A percentile compares a stretch with the other conserved stretches of the same genome.
phyloP scores from a whole-genome alignment of 2,888 invertebrate genomes.

The Pardosa pseudoannulata region DNA sequence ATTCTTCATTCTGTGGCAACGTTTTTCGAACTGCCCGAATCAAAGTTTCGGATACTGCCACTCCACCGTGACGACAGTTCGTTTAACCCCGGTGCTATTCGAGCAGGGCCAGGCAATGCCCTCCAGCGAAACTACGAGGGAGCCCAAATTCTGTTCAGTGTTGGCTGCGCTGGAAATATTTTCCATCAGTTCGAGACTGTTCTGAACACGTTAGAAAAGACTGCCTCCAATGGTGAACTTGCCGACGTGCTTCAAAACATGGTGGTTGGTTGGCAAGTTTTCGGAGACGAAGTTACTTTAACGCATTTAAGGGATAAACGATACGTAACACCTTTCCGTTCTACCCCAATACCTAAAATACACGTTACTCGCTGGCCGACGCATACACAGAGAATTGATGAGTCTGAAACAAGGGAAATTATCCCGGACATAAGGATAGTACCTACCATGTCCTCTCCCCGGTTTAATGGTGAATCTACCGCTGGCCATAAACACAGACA shows the following conservation, averaged over 20 bases:
- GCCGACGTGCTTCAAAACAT: constrained; percentile 84
- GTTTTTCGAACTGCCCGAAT: constrained; percentile 44
- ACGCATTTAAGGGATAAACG: constrained; percentile 42
- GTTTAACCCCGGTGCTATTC: constrained; percentile 72
- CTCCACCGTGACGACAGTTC: constrained; percentile 61
- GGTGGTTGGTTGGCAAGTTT: constrained; percentile 85
- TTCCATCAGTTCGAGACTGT: constrained; percentile 83
- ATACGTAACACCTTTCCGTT: constrained; percentile 48
- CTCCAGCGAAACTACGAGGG: constrained; percentile 59
- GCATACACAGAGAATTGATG: constrained; percentile 62
- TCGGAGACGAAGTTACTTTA: constrained; percentile 78
- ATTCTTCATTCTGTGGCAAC: constrained; percentile 75
- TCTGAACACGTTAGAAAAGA: constrained; percentile 84
- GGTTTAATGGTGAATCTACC: constrained; percentile 70
- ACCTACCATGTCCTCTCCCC: constrained; percentile 77
- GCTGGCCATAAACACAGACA: constrained; percentile 61
- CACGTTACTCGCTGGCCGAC: constrained; percentile 76
- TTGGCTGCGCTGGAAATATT: constrained; percentile 86
- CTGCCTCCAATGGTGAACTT: constrained; percentile 85
- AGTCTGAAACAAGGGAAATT: constrained; percentile 74
- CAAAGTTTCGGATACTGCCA: constrained; percentile 64
- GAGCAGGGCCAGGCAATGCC: constrained; percentile 74
- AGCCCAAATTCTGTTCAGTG: constrained; percentile 77
- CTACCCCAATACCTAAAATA: constrained; percentile 75
- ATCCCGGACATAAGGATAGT: constrained; percentile 76